phyloP scores from a whole-genome alignment of 2,888 invertebrate genomes.

The Abrostola triplasia region DNA sequence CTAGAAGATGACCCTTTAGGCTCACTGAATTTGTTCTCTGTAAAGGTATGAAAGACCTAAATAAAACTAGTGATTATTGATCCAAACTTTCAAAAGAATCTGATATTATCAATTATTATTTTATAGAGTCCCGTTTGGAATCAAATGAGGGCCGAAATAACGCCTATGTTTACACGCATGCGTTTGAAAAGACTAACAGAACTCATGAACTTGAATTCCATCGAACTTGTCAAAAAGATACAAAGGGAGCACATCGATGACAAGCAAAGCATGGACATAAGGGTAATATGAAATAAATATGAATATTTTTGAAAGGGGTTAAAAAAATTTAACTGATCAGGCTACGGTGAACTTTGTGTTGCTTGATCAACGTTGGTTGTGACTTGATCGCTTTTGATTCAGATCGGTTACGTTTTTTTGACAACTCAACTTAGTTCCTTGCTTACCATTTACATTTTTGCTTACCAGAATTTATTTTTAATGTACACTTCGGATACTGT shows the following conservation, averaged over 20 bases:
- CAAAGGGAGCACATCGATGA: background rate
- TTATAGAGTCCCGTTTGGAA: conserved; percentile 1
- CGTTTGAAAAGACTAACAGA: background rate
- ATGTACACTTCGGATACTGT: conserved; percentile 1
- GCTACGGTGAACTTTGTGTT: background rate
- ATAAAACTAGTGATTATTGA: background rate
- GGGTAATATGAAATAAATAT: background rate
- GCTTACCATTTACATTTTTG: no score
- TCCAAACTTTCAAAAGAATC: background rate
- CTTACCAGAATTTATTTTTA: background rate
- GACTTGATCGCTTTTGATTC: background rate
- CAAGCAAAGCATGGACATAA: background rate
- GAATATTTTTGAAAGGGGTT: no score
- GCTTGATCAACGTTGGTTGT: no score
- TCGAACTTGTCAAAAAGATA: conserved; percentile 1
- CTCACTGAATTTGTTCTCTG: conserved; percentile 73
- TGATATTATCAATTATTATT: background rate
- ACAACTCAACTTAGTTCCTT: no score
- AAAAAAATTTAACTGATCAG: no score
- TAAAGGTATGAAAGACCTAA: conserved; percentile 64
- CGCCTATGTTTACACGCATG: background rate
- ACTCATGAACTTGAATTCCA: background rate
- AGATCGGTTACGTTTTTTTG: no score
- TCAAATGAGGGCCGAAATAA: background rate
- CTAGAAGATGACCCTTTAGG: conserved; percentile 71